Evolutionary conservation across 2,113 vertebrate genomes (phyloP), one percentile per base, ranked within the genome.

Genomic region (Sclerurus mexicanus): DNA sequence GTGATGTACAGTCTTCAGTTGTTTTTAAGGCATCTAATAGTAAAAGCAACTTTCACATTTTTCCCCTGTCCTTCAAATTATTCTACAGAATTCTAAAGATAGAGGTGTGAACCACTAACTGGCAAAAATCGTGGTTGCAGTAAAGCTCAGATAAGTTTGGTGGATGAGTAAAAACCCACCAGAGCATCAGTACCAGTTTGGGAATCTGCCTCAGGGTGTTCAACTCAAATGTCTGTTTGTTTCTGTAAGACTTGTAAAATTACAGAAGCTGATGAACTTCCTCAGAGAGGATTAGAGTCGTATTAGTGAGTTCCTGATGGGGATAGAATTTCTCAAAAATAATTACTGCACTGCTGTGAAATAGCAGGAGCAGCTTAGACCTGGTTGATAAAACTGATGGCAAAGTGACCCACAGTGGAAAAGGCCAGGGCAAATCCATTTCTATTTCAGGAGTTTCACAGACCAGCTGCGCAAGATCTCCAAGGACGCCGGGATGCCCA

Each of bases 391-490:
- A 90, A 90, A 68, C 33, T 18, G 63, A 39, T 0, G 13, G 31
- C 33, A 27, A 42, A 90, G 40, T 47, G 79, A 46, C 53, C 30
- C 42, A 4, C 1, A 24, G 50, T 50, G 62, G 28, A 53, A 75
- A 75, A 75, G 37, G 23, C 17, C 37, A 19, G 42, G 47, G 44
- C 33, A 66, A 33, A 82, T 14, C 58, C 33, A 10, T 23, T 37
- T 64, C 2, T 63, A 1, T 67, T 81, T 62, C 50, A 99, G 99
- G 98, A 99, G 99, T 96, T 99, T 99, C 93, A 99, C 99, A 0
- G 99, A 99, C 96, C 99, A 99, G 96, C 98, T 99, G 60, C 98
- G 99, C 62, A 99, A 99, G 98, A 99, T 99, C 96, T 99, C 99
- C 7, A 99, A 99, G 96, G 99, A 99, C 1, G 99, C 99, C 0